Evolutionary conservation across 2,888 invertebrate genomes (phyloP).

Genomic region (Xestia c-nigrum): DNA sequence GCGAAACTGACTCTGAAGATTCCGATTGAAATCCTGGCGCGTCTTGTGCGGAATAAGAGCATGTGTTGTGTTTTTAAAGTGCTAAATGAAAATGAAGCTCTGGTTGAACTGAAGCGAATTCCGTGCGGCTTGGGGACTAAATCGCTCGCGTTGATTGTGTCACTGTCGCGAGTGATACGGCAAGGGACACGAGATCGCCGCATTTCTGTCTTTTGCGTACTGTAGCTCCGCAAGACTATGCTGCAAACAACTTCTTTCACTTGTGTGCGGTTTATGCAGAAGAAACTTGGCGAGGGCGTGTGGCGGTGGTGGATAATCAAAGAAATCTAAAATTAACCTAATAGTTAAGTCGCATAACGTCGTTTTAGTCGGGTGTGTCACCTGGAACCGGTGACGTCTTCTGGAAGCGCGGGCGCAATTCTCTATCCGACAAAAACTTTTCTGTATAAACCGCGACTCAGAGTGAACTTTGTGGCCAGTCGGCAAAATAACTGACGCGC

Average conservation of each 20-base stretch:
- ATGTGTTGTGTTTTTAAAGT: slow-evolving; percentile 27
- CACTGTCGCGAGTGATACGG: not conserved
- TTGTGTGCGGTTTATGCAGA: not conserved
- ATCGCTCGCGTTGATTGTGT: not conserved
- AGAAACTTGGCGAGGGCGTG: no score
- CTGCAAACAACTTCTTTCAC: not conserved
- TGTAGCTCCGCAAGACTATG: not conserved
- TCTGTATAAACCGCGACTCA: not conserved
- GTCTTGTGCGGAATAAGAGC: slow-evolving; percentile 2
- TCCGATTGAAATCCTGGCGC: slow-evolving; percentile 57
- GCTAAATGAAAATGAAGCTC: slow-evolving; percentile 14
- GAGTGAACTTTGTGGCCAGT: not conserved
- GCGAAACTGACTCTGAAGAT: slow-evolving; percentile 69
- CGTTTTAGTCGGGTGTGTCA: no score
- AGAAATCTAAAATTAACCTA: no score
- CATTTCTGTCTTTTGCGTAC: not conserved
- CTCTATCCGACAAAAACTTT: no score
- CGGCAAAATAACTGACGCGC: not conserved
- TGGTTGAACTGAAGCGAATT: not conserved
- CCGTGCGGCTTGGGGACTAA: not conserved
- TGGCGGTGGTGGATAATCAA: no score
- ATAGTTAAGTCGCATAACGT: no score
- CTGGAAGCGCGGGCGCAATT: no score
- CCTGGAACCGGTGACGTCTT: no score
- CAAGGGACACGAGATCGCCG: not conserved